These are phyloP conservation scores for Abrostola tripartita DNA, from an alignment of 2,888 invertebrate genomes.

Conservation along the genomic window DNA sequence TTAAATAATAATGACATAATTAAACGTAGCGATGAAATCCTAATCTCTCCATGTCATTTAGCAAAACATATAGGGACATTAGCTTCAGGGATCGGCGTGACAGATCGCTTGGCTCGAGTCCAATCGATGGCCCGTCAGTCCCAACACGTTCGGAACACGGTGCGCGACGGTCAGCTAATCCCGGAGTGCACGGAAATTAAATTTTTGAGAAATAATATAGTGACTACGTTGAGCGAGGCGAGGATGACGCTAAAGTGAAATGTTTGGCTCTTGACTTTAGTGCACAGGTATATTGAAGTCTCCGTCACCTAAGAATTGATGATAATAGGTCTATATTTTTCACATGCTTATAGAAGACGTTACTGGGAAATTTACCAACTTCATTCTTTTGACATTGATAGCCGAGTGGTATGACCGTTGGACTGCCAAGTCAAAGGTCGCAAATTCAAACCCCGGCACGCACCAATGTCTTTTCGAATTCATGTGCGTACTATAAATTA, in stretches of 20 bases:
- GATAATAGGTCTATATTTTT: too few relatives aligned
- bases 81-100: conserved; percentile 28
- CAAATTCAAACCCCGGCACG: too few relatives aligned
- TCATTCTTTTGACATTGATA: too few relatives aligned
- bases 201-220: conserved; percentile 49
- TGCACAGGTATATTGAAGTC: neutral
- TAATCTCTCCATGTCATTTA: conserved; percentile 49
- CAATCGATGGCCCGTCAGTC: conserved; percentile 26
- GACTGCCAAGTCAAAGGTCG: too few relatives aligned
- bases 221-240: neutral
- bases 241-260: conserved; percentile 31
- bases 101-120: conserved; percentile 42
- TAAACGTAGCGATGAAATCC: conserved; percentile 30
- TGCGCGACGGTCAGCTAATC: conserved; percentile 33
- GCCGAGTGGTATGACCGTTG: too few relatives aligned
- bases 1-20: conserved; percentile 40
- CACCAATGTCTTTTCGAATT: too few relatives aligned
- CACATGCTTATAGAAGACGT: too few relatives aligned
- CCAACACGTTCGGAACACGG: conserved; percentile 30
- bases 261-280: conserved; percentile 21
- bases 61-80: conserved; percentile 39
- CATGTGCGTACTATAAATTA: too few relatives aligned
- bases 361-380: too few relatives aligned
- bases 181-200: conserved; percentile 51
- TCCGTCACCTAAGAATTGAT: too few relatives aligned